Evolutionary conservation across 2,888 invertebrate species (phyloP), one percentile per base, ranked within the genome.

Genomic region (Callyntrura sp.): DNA sequence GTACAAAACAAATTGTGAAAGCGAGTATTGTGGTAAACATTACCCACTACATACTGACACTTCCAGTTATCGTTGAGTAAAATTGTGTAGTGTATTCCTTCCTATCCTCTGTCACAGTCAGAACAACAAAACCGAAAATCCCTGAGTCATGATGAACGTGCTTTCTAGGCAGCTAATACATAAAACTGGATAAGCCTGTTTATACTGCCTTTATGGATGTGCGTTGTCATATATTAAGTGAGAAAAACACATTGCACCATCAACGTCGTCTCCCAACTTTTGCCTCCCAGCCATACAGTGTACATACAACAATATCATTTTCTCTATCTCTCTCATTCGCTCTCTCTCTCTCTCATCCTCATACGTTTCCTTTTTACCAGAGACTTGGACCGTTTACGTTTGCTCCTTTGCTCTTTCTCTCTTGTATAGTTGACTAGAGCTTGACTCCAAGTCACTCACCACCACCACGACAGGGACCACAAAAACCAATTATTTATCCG

Each of bases 401-500:
- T 57, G 25, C 35, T 57, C 5, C 28, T 79, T 79, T 79, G 11
- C 57, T 79, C 28, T 17, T 79, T n/a, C n/a, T 57, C 79, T 28
- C 55, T 51, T 51, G 55, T 60, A 20, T 20, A 35, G 57, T 57
- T 35, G 79, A 79, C 28, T 35, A 57, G 79, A 28, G 79, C 35
- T 60, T 81, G 60, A 88, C 73, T 82, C 62, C 45, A 51, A 88
- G 88, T 88, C 88, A 88, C 73, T 83, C 88, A 83, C 82, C 88
- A 76, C 12, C 76, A 88, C 88, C 82, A 73, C 82, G 82, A 82
- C 82, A 73, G 73, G 62, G 60, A 88, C 88, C 88, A 65, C 88
- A 88, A 83, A 88, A 88, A 88, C 88, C 88, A 88, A 88, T 88
- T 88, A 88, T 88, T 88, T 88, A 88, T 88, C 88, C 51, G 43